Evolutionary conservation across 1,140 invertebrate genomes (phyloP), one percentile per base, ranked within the genome.

Genomic region (Drosophila erecta): DNA sequence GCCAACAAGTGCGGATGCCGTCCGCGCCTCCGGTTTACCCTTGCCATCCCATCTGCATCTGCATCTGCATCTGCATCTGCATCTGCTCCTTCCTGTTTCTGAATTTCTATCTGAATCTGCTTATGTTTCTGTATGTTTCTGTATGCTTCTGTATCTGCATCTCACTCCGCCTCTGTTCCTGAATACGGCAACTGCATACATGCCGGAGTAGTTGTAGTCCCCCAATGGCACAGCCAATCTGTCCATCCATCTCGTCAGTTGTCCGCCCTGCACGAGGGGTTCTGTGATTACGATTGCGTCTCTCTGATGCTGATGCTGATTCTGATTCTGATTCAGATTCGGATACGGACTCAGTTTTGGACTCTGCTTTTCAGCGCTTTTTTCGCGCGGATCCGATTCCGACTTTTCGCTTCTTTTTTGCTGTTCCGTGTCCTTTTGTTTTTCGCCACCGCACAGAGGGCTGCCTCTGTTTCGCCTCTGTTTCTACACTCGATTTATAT

Each of bases 401-500:
- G 72, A 65, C 59, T 65, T 56, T 56, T 64, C 41, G 57, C 65
- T 67, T 71, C 49, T 35, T 37, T 51, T 46, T 43, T 20, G 8
- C 10, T 30, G 30, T 30, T 55, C 53, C 43, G 37, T 50, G 35
- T 53, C 41, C 58, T 71, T 64, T 78, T 78, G 47, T 67, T 76
- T 72, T 43, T 51, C 30, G 41, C 58, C 35, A 1, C 47, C 54
- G 59, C 76, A 86, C 83, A 87, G 83, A 86, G 83, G 83, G 79
- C 79, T 81, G 84, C 79, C 71, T 69, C 83, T 86, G 83, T 86
- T 30, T 66, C 83, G 83, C 83, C 87, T 66, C 83, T 86, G 83
- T 86, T 86, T 83, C 84, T 86, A 87, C 83, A 79, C 83, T 87
- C 83, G 83, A 86, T 87, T 87, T 87, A 89, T 87, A 89, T 87